Conservation (phyloP, 2,113 vertebrate genomes). For the Thunnus thynnus region DNA sequence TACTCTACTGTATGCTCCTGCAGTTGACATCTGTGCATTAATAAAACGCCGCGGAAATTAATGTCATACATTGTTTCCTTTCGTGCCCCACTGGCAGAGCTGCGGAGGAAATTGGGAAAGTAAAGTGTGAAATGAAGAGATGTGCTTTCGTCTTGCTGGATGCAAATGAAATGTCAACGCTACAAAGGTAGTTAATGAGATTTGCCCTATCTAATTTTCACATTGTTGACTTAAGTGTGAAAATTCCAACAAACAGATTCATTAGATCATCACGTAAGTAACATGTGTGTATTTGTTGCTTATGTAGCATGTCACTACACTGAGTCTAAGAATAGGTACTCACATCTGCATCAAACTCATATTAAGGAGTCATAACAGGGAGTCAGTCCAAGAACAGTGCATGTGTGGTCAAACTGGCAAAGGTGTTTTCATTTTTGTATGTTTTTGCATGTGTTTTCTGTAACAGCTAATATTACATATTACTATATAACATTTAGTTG, state of each 20-base stretch:
- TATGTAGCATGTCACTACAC: constrained; percentile 18
- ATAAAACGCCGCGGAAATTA: constrained; percentile 52
- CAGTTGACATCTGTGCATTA: constrained; percentile 25
- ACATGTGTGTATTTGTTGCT: neutral
- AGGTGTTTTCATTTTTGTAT: too few species aligned
- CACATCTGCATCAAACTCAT: constrained; percentile 17
- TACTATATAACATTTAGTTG: too few species aligned
- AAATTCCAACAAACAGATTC: constrained; percentile 39
- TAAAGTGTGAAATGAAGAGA: constrained; percentile 65
- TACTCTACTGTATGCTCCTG: neutral
- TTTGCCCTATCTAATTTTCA: constrained; percentile 59
- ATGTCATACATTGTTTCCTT: constrained; percentile 47
- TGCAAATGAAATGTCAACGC: constrained; percentile 71
- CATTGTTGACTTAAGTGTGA: constrained; percentile 62
- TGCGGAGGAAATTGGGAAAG: constrained; percentile 55
- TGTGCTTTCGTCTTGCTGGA: constrained; percentile 28
- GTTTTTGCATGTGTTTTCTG: too few species aligned
- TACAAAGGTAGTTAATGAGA: constrained; percentile 64
- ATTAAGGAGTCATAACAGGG: neutral
- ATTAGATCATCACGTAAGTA: constrained; percentile 22
- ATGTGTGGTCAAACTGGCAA: too few species aligned
- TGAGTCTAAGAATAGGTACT: constrained; percentile 45
- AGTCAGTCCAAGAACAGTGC: too few species aligned
- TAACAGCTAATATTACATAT: too few species aligned
- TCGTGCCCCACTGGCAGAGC: constrained; percentile 3